Evolutionary conservation across 2,888 invertebrate species (phyloP).

Genomic region (Sinopyrophorus schimmeli): DNA sequence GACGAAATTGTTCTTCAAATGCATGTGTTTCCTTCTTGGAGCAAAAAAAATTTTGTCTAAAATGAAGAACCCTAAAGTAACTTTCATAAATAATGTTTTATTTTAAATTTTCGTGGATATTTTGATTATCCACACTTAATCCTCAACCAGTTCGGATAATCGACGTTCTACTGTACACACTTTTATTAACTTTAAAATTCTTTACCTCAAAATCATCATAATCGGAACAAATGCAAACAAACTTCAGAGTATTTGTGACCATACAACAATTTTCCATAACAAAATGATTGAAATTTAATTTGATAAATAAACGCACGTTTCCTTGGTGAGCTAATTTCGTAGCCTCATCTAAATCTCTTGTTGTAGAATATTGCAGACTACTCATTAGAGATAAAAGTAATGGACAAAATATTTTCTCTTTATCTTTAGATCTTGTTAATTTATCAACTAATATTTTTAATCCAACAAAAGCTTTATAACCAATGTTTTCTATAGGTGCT

Average conservation of each 20-base stretch:
- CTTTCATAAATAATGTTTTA: too few relatives aligned
- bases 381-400: slow-evolving; percentile 14
- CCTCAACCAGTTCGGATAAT: too few relatives aligned
- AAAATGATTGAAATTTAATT: slow-evolving; percentile 13
- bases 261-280: slow-evolving; percentile 8
- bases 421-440: slow-evolving; percentile 4
- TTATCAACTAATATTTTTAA: slow-evolving; percentile 11
- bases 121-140: too few relatives aligned
- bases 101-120: too few relatives aligned
- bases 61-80: too few relatives aligned
- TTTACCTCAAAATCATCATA: slow-evolving; percentile 21
- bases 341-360: slow-evolving; percentile 5
- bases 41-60: too few relatives aligned
- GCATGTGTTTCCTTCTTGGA: too few relatives aligned
- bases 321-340: slow-evolving; percentile 10
- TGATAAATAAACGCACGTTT: slow-evolving; percentile 17
- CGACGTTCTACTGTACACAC: too few relatives aligned
- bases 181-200: too few relatives aligned
- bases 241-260: slow-evolving; percentile 16
- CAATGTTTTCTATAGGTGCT: slow-evolving; percentile 9
- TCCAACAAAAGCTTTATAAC: slow-evolving; percentile 20
- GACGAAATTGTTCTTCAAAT: too few relatives aligned
- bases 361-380: slow-evolving; percentile 11
- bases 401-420: slow-evolving; percentile 14
- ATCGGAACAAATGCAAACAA: slow-evolving; percentile 11